Percentiles rank a stretch among this genome's conserved stretches.
These are phyloP conservation scores for Euzophera pinguis DNA, from an alignment of 2,888 invertebrate genomes.

Conservation along the genomic window DNA sequence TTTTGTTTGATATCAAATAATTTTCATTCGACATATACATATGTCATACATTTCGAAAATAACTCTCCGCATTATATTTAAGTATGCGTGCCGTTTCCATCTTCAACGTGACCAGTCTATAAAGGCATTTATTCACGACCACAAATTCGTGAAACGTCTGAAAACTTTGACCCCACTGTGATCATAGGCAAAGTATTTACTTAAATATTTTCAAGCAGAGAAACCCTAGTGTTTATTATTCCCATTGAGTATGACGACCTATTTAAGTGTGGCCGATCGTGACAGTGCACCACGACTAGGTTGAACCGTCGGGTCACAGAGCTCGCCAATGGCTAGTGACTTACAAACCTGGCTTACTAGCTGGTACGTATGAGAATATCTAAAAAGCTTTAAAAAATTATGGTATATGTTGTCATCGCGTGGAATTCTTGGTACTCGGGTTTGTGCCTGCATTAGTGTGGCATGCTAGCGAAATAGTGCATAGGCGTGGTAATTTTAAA, in stretches of 20 bases:
- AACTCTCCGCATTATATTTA: background rate
- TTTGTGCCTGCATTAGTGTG: no score
- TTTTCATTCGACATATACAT: no score
- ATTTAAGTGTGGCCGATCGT: conserved; percentile 7
- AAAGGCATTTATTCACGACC: background rate
- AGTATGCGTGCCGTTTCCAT: background rate
- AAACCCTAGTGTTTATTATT: conserved; percentile 12
- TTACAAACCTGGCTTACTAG: no score
- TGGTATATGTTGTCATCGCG: no score
- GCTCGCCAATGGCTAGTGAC: background rate
- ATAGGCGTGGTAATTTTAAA: no score
- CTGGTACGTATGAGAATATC: no score
- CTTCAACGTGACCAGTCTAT: background rate
- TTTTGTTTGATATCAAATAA: no score
- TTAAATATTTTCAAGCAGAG: conserved; percentile 2
- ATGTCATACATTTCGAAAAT: no score
- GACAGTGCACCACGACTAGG: conserved; percentile 5
- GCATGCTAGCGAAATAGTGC: no score
- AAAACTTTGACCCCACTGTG: conserved; percentile 1
- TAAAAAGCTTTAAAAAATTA: no score
- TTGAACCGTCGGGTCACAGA: conserved; percentile 2
- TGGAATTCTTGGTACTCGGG: no score
- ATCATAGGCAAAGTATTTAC: conserved; percentile 2
- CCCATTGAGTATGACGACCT: conserved; percentile 10
- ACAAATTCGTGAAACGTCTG: background rate